These are phyloP conservation scores for Pseudopodoces humilis DNA, from an alignment of 2,113 vertebrate genomes.

Conservation along the genomic window DNA sequence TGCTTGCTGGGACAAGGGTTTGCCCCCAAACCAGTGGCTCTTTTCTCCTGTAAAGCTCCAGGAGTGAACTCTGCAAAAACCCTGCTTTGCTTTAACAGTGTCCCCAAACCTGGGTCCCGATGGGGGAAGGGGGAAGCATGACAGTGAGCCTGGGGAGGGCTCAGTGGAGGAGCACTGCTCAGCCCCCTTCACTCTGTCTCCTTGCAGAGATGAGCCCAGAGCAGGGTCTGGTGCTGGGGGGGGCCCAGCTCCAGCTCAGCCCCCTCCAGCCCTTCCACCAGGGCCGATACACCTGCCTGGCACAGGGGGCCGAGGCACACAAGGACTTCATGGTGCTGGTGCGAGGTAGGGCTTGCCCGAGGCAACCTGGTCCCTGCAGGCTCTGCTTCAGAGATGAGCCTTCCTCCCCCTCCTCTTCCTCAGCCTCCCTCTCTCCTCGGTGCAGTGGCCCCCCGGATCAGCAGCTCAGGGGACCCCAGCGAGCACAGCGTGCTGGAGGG, in stretches of 20 bases:
- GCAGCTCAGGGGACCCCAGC: conserved; percentile 60
- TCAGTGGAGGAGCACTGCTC: not conserved
- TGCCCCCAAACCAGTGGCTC: not conserved
- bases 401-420: not conserved
- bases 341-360: conserved; percentile 69
- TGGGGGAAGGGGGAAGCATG: rapidly evolving
- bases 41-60: not conserved
- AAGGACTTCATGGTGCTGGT: conserved; percentile 83
- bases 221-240: conserved; percentile 75
- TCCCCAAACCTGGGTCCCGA: too few species aligned
- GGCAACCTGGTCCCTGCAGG: rapidly evolving
- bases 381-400: not conserved
- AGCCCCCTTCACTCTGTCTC: rapidly evolving
- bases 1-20: not conserved
- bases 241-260: conserved; percentile 83
- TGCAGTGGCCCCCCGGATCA: conserved; percentile 82
- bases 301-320: conserved; percentile 55
- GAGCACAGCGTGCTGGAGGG: conserved; percentile 79
- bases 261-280: conserved; percentile 82
- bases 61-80: not conserved
- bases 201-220: conserved; percentile 62
- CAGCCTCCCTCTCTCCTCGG: not conserved
- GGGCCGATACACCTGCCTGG: conserved; percentile 85
- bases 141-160: rapidly evolving
- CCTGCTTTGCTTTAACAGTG: not conserved